Evolutionary conservation across 2,113 vertebrate species (phyloP).

Genomic region (Cricetomys ansorgei): DNA sequence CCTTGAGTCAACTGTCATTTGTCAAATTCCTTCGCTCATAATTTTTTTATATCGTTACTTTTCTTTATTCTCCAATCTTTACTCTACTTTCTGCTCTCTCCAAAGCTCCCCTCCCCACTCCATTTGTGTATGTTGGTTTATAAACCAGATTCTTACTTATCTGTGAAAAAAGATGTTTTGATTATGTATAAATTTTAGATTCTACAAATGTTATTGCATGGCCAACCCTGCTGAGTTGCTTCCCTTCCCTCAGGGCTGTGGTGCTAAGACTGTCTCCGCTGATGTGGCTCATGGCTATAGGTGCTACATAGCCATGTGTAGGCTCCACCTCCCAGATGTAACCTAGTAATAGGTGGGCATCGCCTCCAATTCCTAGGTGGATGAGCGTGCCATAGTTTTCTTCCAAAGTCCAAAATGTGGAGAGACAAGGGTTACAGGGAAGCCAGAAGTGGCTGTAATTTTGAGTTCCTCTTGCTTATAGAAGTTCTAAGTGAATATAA

Average conservation of each 20-base stretch:
- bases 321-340: background rate
- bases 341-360: background rate
- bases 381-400: background rate
- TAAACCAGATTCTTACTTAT: background rate
- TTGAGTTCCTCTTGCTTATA: background rate
- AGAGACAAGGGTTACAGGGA: background rate
- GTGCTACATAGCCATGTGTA: background rate
- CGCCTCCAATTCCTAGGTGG: background rate
- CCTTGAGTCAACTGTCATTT: background rate
- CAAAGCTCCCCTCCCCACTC: background rate
- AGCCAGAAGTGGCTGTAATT: background rate
- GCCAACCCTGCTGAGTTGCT: background rate
- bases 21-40: background rate
- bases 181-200: background rate
- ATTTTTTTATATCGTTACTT: background rate
- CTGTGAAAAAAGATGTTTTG: conserved; percentile 17
- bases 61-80: background rate
- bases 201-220: background rate
- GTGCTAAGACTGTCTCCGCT: background rate
- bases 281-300: background rate
- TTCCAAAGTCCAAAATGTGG: background rate
- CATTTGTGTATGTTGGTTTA: background rate
- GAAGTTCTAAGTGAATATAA: background rate
- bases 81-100: background rate
- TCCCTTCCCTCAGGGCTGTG: background rate